Conservation (phyloP, 2,113 vertebrate species). For the Chrysemys picta region DNA sequence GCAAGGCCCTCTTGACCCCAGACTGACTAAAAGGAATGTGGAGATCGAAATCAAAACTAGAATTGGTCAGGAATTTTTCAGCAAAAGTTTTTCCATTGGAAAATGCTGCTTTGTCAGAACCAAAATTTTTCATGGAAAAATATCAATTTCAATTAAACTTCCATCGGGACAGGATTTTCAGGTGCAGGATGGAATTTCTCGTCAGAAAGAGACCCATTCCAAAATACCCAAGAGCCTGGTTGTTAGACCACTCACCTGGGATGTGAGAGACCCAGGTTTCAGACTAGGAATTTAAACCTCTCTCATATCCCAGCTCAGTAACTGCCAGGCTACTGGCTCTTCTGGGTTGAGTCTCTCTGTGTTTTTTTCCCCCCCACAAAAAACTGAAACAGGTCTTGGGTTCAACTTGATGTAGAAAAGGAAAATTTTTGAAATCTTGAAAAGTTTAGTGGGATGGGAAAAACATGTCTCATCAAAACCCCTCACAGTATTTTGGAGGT, state of each 20-base stretch:
- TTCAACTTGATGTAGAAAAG: neutral
- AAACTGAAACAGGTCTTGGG: neutral
- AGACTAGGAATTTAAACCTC: neutral
- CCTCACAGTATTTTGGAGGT: conserved; percentile 27
- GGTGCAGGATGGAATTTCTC: neutral
- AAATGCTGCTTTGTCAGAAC: neutral
- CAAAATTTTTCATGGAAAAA: neutral
- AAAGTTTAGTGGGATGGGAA: neutral
- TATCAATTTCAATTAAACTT: neutral
- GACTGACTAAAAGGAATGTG: neutral
- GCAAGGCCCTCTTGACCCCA: neutral
- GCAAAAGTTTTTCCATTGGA: neutral
- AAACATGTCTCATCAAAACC: neutral
- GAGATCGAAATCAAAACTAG: neutral
- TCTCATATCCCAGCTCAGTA: neutral
- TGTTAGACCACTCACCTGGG: neutral
- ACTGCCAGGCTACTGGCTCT: neutral
- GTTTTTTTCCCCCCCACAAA: neutral
- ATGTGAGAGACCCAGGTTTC: neutral
- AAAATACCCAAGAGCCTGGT: neutral
- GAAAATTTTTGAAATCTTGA: too few species aligned
- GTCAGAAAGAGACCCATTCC: neutral
- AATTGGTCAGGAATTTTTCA: neutral
- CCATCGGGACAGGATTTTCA: neutral
- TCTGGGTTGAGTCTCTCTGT: neutral